Percentiles rank a stretch among this genome's conserved stretches.
phyloP scores from a whole-genome alignment of 2,888 invertebrate species.

The Ypsolopha scabrella region DNA sequence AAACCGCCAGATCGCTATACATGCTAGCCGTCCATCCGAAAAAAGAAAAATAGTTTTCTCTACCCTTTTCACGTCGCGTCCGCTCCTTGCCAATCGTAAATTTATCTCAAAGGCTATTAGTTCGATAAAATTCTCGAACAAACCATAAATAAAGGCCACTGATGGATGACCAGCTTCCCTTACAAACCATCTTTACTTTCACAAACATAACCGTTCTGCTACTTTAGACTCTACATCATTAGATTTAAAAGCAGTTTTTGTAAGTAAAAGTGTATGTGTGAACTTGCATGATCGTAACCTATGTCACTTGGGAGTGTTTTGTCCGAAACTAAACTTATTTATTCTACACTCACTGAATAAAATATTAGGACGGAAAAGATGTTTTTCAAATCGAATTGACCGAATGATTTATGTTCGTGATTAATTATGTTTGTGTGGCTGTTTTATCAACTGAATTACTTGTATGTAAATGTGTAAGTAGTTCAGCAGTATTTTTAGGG shows the following conservation, averaged over 20 bases:
- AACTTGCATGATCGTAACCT: slow-evolving; percentile 29
- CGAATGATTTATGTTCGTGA: slow-evolving; percentile 20
- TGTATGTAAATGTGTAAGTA: too few species aligned
- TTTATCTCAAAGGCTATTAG: slow-evolving; percentile 65
- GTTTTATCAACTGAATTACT: too few species aligned
- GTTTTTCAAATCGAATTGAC: slow-evolving; percentile 37
- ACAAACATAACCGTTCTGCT: not conserved
- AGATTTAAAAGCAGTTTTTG: not conserved
- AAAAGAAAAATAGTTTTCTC: not conserved
- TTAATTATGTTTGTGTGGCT: too few species aligned
- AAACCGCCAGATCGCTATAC: not conserved
- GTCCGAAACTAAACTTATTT: slow-evolving; percentile 66
- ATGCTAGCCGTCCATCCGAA: not conserved
- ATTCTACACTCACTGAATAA: slow-evolving; percentile 48
- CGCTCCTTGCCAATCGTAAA: slow-evolving; percentile 60
- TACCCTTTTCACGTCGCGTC: slow-evolving; percentile 49
- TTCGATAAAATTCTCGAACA: slow-evolving; percentile 65
- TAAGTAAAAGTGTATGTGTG: not conserved
- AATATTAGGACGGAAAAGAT: slow-evolving; percentile 38
- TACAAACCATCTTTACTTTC: slow-evolving; percentile 38
- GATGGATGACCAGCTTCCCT: slow-evolving; percentile 63
- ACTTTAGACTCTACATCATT: not conserved
- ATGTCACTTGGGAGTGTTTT: slow-evolving; percentile 64
- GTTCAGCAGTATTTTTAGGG: too few species aligned
- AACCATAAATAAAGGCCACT: slow-evolving; percentile 68